Evolutionary conservation across 2,888 invertebrate genomes (phyloP), one percentile per base, ranked within the genome.

Genomic region (Nephrotoma flavescens): DNA sequence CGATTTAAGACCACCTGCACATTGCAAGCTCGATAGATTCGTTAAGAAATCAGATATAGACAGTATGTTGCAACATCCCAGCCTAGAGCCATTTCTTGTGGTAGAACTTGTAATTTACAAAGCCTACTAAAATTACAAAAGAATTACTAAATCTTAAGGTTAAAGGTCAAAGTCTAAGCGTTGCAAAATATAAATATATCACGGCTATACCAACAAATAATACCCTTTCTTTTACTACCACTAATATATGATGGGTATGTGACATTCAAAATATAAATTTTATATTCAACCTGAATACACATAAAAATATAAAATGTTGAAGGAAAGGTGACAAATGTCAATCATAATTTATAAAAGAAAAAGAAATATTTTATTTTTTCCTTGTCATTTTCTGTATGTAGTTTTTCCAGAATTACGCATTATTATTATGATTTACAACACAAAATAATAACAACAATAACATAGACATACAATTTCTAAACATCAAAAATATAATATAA

Each of bases 271-370:
- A 71, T 71, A 31, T 11, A 71, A 31, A 31, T 71, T 71, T 71
- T 31, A 31, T 71, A 71, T 71, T 9, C 19, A 71, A 71, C 71
- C 19, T 71, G 71, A 71, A 31, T 11, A 71, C 31, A 71, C 9
- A 6, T 7, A 71, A 9, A 11, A 71, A 71, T 4, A 71, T 2
- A 7, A 15, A 52, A 19, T 4, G 31, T 71, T 71, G 45, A 47
- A 86, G 15, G 31, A 31, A 31, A 47, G 44, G 86, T 86, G 86
- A 31, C 45, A 86, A 86, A 86, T 86, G 86, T 86, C 86, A 86
- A 86, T 86, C 86, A 86, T 86, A 86, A 86, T 86, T 86, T 86
- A 45, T 45, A 86, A 71, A 71, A 71, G 31, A 9, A 31, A 71
- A 71, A 71, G 52, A 15, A n/a, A 57, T 42, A 57, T 42, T 41